Percentiles rank a stretch among this genome's conserved stretches.
phyloP scores from a whole-genome alignment of 2,113 vertebrate species.

The Rattus rattus region DNA sequence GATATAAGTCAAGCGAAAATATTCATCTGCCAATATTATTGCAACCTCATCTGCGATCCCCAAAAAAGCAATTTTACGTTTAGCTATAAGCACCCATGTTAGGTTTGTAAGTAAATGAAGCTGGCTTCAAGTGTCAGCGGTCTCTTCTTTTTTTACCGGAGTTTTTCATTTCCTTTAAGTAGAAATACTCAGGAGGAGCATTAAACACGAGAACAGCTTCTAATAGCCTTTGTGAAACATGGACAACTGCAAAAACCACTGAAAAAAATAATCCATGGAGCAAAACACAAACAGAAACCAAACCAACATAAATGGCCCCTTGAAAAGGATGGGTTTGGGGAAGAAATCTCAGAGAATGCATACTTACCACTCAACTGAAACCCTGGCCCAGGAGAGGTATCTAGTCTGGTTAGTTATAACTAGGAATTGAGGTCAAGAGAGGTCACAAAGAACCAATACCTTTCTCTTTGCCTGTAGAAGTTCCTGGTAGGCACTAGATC shows the following conservation, averaged over 20 bases:
- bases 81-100: background rate
- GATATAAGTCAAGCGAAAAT: conserved; percentile 28
- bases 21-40: background rate
- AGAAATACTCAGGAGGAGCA: conserved; percentile 24
- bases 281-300: conserved; percentile 33
- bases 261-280: conserved; percentile 42
- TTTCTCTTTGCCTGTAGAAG: conserved; percentile 99
- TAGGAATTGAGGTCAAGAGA: conserved; percentile 78
- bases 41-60: background rate
- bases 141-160: background rate
- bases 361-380: conserved; percentile 86
- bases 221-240: conserved; percentile 39
- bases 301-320: conserved; percentile 55
- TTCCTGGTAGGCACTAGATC: conserved; percentile 99
- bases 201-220: conserved; percentile 52
- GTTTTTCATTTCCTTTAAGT: conserved; percentile 49
- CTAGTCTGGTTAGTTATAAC: conserved; percentile 79
- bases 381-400: conserved; percentile 79
- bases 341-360: conserved; percentile 59
- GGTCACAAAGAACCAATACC: conserved; percentile 89
- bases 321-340: conserved; percentile 46
- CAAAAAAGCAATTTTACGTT: background rate
- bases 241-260: conserved; percentile 30
- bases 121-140: background rate
- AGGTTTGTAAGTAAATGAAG: background rate